A percentile compares a stretch with the other conserved stretches of the same genome.
phyloP scores from a whole-genome alignment of 2,888 invertebrate genomes.

The Hipparchia semele region DNA sequence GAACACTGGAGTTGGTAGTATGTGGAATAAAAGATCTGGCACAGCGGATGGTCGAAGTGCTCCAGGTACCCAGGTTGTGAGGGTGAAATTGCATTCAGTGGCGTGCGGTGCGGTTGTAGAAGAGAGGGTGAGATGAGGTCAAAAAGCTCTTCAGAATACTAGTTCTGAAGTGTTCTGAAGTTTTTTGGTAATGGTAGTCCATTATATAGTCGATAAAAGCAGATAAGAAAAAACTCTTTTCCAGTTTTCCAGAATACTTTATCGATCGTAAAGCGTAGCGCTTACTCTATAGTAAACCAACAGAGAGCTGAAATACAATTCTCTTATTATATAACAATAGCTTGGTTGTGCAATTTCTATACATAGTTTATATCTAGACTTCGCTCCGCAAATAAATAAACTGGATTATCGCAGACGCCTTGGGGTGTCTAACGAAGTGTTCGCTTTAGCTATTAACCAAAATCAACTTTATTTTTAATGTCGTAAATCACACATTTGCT shows the following conservation, averaged over 20 bases:
- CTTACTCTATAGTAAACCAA: constrained; percentile 19
- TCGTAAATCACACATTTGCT: constrained; percentile 29
- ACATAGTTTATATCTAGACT: constrained; percentile 37
- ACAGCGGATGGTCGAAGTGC: no score
- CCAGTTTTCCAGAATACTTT: neutral
- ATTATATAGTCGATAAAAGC: no score
- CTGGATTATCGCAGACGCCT: constrained; percentile 43
- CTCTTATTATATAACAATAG: constrained; percentile 27
- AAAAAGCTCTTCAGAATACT: no score
- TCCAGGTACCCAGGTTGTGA: no score
- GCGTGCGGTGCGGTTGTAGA: no score
- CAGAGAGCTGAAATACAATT: constrained; percentile 15
- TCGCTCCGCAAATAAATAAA: constrained; percentile 45
- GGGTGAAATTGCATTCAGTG: no score
- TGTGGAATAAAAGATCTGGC: no score
- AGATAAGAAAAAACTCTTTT: no score
- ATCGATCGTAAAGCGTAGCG: neutral
- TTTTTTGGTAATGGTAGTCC: no score
- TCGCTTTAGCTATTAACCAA: constrained; percentile 17
- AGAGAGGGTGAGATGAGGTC: no score
- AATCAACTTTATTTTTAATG: constrained; percentile 15
- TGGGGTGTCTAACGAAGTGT: constrained; percentile 40
- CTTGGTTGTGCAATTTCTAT: constrained; percentile 35
- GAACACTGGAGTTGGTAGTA: no score
- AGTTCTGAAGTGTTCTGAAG: no score